Base-by-base conservation (phyloP, 2,888 invertebrate genomes). In the Apamea epomidion region DNA sequence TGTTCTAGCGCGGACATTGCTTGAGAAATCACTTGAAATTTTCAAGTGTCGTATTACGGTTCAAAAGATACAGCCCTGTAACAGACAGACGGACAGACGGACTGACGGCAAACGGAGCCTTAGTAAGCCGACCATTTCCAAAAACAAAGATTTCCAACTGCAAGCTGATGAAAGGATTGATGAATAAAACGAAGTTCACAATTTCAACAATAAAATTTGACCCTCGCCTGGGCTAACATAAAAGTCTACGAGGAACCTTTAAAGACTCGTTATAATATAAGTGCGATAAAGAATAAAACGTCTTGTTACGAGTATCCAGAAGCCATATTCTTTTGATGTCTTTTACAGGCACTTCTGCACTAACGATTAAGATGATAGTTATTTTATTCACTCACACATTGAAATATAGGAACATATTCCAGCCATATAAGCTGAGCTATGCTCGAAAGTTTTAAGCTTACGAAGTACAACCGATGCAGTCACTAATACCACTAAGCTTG, bases 271-370 rank as follows among this genome's bases (percentile, higher is more conserved):
- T 74, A 69, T 29, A 74, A 65, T n/a, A 25, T 32, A 64, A 45
- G 21, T 68, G 71, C n/a, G 16, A 16, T 58, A 54, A 64, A 80
- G 75, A 32, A 73, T n/a, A 64, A 70, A 60, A 67, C 58, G 16
- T 32, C 14, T 64, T 58, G n/a, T 67, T 76, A 5, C n/a, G 10
- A n/a, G 14, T n/a, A 71, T 67, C 10, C 37, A 14, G 4, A 21
- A 42, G 29, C 32, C 51, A 69, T 74, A 76, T 60, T 75, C 48
- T 32, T 75, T 80, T 91, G 76, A 91, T 88, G 76, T 79, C 68
- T 87, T 89, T 90, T 8, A 84, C 92, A 92, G 91, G 81, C 83
- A 73, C 25, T 79, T 81, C 84, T 91, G 88, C 74, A 64, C 76
- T 86, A 82, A 76, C 86, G 71, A 86, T 91, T 85, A 85, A 83